Conservation (phyloP, 2,888 invertebrate genomes). For the Cataglyphis livida region DNA sequence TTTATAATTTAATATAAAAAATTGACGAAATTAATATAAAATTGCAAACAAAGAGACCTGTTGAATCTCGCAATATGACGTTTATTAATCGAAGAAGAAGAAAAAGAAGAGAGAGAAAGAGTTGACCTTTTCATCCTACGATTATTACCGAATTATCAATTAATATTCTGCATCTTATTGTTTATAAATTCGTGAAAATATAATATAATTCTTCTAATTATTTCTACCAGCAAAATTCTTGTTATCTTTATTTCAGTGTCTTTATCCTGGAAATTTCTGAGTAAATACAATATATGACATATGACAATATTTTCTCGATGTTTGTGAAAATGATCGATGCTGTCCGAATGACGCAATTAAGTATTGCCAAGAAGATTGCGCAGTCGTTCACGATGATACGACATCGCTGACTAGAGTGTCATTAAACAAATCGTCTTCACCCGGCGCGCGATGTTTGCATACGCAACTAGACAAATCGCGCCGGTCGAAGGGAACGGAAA, state of each 20-base stretch:
- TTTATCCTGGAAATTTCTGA: not conserved
- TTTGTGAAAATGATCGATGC: conserved; percentile 24
- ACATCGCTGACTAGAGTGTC: conserved; percentile 35
- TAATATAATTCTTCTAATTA: not conserved
- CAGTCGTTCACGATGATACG: conserved; percentile 26
- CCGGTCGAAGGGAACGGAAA: conserved; percentile 64
- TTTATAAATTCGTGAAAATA: not conserved
- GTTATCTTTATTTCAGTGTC: not conserved
- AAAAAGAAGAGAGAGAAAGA: not conserved
- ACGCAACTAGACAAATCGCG: conserved; percentile 72
- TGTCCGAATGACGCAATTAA: conserved; percentile 11
- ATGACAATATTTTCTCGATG: not conserved
- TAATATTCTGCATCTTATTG: not conserved
- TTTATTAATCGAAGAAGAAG: not conserved
- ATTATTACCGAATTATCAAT: not conserved
- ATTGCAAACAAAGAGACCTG: not conserved
- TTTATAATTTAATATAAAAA: not conserved
- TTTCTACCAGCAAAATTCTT: not conserved
- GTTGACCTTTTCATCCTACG: not conserved
- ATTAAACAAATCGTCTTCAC: conserved; percentile 50
- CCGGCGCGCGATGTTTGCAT: conserved; percentile 42
- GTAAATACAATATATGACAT: not conserved
- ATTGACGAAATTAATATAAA: not conserved
- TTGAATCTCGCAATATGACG: conserved; percentile 1
- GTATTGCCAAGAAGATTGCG: conserved; percentile 34